phyloP scores from a whole-genome alignment of 2,113 vertebrate genomes.

The Pagrus major region DNA sequence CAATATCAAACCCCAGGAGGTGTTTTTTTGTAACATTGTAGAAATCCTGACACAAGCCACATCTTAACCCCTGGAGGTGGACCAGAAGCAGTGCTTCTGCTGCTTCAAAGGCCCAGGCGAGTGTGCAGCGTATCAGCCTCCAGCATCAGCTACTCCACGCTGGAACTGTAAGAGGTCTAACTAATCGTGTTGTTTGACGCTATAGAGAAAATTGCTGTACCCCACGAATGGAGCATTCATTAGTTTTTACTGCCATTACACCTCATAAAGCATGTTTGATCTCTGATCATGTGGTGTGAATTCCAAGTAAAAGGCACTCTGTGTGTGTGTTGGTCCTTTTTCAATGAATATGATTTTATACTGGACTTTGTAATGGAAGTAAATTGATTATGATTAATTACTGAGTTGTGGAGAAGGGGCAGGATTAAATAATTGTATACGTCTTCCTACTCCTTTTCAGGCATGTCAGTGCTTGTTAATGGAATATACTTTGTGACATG shows the following conservation, averaged over 20 bases:
- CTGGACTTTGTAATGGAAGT: too few relatives aligned
- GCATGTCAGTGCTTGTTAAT: too few relatives aligned
- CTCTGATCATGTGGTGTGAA: constrained; percentile 46
- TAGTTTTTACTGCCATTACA: constrained; percentile 57
- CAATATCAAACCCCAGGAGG: constrained; percentile 21
- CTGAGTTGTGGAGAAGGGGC: too few relatives aligned
- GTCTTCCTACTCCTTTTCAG: too few relatives aligned
- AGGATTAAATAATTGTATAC: too few relatives aligned
- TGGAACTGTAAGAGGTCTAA: constrained; percentile 24
- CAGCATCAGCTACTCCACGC: constrained; percentile 41
- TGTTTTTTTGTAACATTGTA: constrained; percentile 21
- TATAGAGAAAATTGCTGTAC: constrained; percentile 34
- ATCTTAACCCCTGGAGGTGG: constrained; percentile 28
- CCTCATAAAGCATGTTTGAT: constrained; percentile 62
- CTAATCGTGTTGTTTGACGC: constrained; percentile 29
- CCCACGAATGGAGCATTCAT: constrained; percentile 51
- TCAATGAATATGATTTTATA: constrained; percentile 2
- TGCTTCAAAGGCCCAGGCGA: constrained; percentile 55
- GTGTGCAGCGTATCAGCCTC: constrained; percentile 44
- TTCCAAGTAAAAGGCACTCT: constrained; percentile 7
- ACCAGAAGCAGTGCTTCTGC: background rate
- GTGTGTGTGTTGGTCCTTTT: background rate
- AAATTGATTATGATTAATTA: too few relatives aligned
- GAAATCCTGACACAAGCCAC: constrained; percentile 47
- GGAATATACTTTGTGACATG: too few relatives aligned